Base-by-base conservation (phyloP, 1,140 invertebrate species). In the Chionoecetes opilio region DNA sequence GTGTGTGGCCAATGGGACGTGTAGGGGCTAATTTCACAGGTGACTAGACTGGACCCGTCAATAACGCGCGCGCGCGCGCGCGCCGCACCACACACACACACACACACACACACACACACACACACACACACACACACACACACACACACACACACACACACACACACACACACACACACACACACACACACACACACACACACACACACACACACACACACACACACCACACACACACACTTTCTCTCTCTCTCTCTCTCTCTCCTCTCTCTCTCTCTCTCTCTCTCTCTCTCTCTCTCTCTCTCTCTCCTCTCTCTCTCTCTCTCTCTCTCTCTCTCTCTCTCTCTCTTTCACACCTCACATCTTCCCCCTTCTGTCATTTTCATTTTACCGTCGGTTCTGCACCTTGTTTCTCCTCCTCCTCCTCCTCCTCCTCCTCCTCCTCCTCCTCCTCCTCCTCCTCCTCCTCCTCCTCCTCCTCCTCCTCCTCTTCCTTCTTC, bases 131-230 rank as follows among this genome's bases (percentile, higher is more conserved):
- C 84, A 86, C 85, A 38, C 85, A 31, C 85, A 87, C 85, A 87
- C 85, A 35, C 26, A 87, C 38, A 87, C 38, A 87, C 32, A 35
- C 5, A 87, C 21, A 91, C 26, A 91, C 21, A 53, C n/a, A 91
- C 35, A 53, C 38, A 82, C n/a, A 91, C 89, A 91, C 89, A 91
- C 38, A 53, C 89, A 91, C 89, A 91, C 91, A 92, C 91, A 92
- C 53, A 82, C 91, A 92, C 91, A 92, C 91, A 92, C 91, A 92
- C 53, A 82, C 91, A 92, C 91, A 92, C 91, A 92, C 46, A 92
- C 91, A 92, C 91, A 92, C 91, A 92, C 46, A 75, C 91, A 92
- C 91, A 92, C 91, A 91, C 91, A 82, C 91, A 92, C 91, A 92
- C 53, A 82, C 53, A 84, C n/a, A n/a, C n/a, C n/a, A n/a, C n/a